A percentile compares a stretch with the other conserved stretches of the same genome.
phyloP scores from a whole-genome alignment of 2,888 invertebrate species.

The Yponomeuta malinellus region DNA sequence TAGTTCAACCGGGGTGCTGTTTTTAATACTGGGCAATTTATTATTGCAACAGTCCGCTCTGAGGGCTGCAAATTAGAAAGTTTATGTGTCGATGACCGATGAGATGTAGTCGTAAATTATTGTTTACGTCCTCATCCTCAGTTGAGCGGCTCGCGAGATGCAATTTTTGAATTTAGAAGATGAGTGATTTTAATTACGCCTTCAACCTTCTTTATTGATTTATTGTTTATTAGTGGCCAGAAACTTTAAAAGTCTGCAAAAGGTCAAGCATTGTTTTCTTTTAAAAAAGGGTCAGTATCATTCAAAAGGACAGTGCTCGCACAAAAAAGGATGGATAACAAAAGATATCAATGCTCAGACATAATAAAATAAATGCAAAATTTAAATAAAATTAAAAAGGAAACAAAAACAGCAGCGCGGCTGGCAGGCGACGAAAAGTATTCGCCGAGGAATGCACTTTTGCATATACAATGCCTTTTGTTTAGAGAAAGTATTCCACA shows the following conservation, averaged over 20 bases:
- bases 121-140: constrained; percentile 58
- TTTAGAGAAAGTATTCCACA: constrained; percentile 75
- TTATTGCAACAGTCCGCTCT: constrained; percentile 48
- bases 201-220: constrained; percentile 41
- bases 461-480: constrained; percentile 74
- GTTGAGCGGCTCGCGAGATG: constrained; percentile 48
- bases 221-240: constrained; percentile 50
- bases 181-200: constrained; percentile 62
- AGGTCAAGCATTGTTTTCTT: background rate
- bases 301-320: constrained; percentile 55
- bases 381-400: constrained; percentile 47
- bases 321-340: constrained; percentile 29
- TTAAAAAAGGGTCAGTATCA: constrained; percentile 32
- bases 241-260: constrained; percentile 29
- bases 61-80: constrained; percentile 66
- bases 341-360: constrained; percentile 16
- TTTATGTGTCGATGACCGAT: constrained; percentile 58
- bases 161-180: constrained; percentile 33
- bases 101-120: constrained; percentile 52
- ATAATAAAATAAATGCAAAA: constrained; percentile 10
- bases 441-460: constrained; percentile 68
- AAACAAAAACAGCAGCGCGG: constrained; percentile 29
- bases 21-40: constrained; percentile 59
- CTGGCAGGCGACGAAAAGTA: constrained; percentile 71
- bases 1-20: constrained; percentile 57